A percentile compares a stretch with the other conserved stretches of the same genome.
Evolutionary conservation across 2,888 invertebrate genomes (phyloP).

Genomic region (Conops quadrifasciatus): DNA sequence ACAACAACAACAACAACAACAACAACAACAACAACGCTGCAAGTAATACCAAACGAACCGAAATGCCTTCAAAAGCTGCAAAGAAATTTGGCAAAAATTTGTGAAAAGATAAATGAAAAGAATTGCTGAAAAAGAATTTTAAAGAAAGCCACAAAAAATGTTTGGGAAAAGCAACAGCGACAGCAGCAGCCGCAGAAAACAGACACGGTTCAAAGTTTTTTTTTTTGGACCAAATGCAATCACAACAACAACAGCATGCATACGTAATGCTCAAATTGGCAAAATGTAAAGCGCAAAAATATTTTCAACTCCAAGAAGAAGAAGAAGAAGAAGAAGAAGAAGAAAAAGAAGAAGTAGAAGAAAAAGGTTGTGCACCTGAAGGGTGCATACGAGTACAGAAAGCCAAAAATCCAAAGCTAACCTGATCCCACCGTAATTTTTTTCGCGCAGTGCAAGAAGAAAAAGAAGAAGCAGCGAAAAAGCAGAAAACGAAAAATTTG

Average conservation of each 20-base stretch:
- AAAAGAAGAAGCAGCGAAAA: neutral
- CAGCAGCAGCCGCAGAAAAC: neutral
- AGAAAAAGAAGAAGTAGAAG: neutral
- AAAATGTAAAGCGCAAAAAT: conserved; percentile 22
- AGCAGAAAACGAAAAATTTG: neutral
- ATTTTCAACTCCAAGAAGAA: conserved; percentile 11
- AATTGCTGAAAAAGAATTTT: conserved; percentile 45
- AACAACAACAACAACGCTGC: conserved; percentile 46
- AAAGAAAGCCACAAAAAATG: conserved; percentile 29
- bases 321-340: neutral
- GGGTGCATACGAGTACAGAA: too few species aligned
- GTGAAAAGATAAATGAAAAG: conserved; percentile 53
- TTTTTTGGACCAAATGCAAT: too few species aligned
- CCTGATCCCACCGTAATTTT: too few species aligned
- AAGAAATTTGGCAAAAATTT: conserved; percentile 42
- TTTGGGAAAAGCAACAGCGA: conserved; percentile 18
- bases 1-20: conserved; percentile 46
- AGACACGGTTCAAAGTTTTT: neutral
- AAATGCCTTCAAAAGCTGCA: conserved; percentile 41
- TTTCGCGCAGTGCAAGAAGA: neutral
- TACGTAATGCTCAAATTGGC: conserved; percentile 16
- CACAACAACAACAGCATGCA: neutral
- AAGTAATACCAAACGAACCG: conserved; percentile 41
- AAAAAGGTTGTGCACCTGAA: conserved; percentile 43
- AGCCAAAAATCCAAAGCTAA: conserved; percentile 27